Evolutionary conservation across 2,113 vertebrate genomes (phyloP).

Genomic region (Grammomys surdaster): DNA sequence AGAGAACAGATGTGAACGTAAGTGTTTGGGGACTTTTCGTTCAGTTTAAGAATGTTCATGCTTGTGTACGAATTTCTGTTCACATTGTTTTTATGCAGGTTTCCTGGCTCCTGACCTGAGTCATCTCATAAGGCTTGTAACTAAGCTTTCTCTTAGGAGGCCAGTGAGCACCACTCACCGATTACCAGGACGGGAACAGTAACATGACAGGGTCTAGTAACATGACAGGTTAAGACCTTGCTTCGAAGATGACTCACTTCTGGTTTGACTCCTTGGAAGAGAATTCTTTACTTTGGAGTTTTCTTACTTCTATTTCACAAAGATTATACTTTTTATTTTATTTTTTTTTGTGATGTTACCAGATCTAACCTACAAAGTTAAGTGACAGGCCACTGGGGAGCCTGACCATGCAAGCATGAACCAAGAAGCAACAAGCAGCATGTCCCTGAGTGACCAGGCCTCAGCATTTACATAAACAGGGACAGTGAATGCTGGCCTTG

Average conservation of each 20-base stretch:
- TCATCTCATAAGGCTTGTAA: neutral
- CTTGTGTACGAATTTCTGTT: neutral
- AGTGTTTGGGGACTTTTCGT: neutral
- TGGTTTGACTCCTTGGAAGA: neutral
- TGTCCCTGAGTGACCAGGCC: neutral
- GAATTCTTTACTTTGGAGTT: neutral
- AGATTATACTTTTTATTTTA: too few species aligned
- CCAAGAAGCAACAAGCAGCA: neutral
- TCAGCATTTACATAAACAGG: neutral
- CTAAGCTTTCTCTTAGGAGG: neutral
- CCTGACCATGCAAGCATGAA: fast-evolving
- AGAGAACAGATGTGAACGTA: neutral
- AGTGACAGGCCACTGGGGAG: neutral
- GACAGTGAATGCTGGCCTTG: neutral
- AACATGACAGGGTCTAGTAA: neutral
- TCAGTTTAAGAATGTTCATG: neutral
- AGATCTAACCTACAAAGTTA: neutral
- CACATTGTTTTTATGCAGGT: neutral
- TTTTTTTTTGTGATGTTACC: too few species aligned
- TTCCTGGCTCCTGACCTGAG: neutral
- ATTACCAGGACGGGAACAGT: neutral
- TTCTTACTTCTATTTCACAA: neutral
- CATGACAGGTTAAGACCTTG: neutral
- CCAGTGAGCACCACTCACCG: neutral
- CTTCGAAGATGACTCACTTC: neutral